A percentile compares a stretch with the other conserved stretches of the same genome.
Evolutionary conservation across 2,888 invertebrate genomes (phyloP).

Genomic region (Eupithecia centaureata): DNA sequence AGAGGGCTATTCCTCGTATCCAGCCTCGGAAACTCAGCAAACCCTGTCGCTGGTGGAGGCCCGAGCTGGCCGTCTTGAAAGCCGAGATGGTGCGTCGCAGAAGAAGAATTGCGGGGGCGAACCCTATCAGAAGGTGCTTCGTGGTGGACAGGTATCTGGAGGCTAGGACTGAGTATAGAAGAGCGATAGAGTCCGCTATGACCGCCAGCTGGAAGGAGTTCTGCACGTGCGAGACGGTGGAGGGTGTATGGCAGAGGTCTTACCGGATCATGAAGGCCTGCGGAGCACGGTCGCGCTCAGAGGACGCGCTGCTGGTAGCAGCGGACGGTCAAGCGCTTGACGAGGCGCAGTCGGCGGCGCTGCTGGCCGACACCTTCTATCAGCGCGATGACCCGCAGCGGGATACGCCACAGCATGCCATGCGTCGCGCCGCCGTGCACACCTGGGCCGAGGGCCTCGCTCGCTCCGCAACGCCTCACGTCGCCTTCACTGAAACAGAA

Average conservation of each 20-base stretch:
- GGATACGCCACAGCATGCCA: too few species aligned
- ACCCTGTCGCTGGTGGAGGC: conserved; percentile 1
- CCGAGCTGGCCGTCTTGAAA: not conserved
- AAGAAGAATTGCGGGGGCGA: not conserved
- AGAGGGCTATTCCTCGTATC: not conserved
- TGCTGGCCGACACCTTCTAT: too few species aligned
- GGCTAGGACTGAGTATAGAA: not conserved
- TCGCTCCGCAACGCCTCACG: too few species aligned
- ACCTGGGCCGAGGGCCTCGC: too few species aligned
- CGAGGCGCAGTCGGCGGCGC: too few species aligned
- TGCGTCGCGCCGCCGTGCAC: too few species aligned
- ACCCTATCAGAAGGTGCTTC: not conserved
- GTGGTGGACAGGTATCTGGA: conserved; percentile 1
- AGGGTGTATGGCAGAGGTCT: not conserved
- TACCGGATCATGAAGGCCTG: conserved; percentile 3
- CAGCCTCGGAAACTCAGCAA: not conserved
- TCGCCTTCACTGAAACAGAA: too few species aligned
- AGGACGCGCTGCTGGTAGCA: too few species aligned
- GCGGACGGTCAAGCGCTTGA: too few species aligned
- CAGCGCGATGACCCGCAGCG: too few species aligned
- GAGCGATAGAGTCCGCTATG: not conserved
- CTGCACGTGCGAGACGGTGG: not conserved
- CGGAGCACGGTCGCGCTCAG: too few species aligned
- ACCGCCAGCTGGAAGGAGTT: conserved; percentile 9
- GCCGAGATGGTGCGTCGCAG: not conserved